Evolutionary conservation across 2,113 vertebrate species (phyloP), one percentile per base, ranked within the genome.

Genomic region (Megatriorchis doriae): DNA sequence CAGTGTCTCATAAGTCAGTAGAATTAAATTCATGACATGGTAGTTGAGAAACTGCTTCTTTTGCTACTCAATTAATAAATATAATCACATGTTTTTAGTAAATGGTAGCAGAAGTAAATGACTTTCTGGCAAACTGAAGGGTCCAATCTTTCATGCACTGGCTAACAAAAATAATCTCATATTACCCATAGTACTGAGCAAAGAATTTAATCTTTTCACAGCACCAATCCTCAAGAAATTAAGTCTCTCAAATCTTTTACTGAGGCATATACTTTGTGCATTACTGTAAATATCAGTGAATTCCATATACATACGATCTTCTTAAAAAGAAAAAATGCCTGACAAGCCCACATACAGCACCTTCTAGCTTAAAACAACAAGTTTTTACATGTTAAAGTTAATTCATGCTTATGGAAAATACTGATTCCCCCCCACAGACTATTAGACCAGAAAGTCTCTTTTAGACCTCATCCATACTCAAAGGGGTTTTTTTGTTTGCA

Each of bases 21-120:
- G 66, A 93, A 93, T 90, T 84, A 94, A 91, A 78, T 73, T 85
- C 53, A 71, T 72, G 50, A 79, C 78, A 72, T 43, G 5, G 34
- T 43, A 72, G 56, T 90, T 94, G 93, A 95, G 84, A 95, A 97
- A 96, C 22, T 8, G 23, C 25, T 87, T 82, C 40, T 75, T 95
- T 56, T 82, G 61, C 48, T 70, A 80, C 10, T 79, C 58, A 89
- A 81, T 94, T 96, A 96, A 92, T 82, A 91, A 83, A 85, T 55
- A 88, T 63, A 92, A 96, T 91, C 78, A 88, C 62, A 61, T 19
- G 38, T 23, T 97, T 95, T 82, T 65, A 70, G 48, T 79, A 84
- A 97, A 72, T 42, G 50, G 36, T 34, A 93, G 56, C 56, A 92
- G 31, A 72, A 94, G 34, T 56, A 91, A 95, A 80, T 45, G 22